Evolutionary conservation across 2,113 vertebrate genomes (phyloP), one percentile per base, ranked within the genome.

Genomic region (Pelodiscus sinensis): DNA sequence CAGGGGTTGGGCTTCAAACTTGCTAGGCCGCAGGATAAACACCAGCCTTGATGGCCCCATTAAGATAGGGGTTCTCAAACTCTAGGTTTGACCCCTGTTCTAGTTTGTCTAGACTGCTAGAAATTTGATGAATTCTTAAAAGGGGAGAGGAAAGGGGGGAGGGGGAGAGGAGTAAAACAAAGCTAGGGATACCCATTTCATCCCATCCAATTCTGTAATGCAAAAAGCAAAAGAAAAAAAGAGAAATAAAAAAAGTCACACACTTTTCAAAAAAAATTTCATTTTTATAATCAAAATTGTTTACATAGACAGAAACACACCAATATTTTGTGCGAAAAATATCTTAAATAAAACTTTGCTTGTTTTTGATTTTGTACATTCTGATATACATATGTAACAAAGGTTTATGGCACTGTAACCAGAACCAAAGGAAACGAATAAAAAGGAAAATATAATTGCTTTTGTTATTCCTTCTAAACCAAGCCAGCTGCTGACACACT

Each of bases 331-430:
- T 98, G 98, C 89, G 96, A 98, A 98, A 98, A 98, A 98, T 98
- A 97, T 98, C 97, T 98, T 98, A 98, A 98, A 98, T 98, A 98
- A 44, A 98, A 98, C 96, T 97, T 98, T 97, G 93, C 96, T 97
- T 62, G 82, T 90, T 95, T 86, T 95, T 89, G 19, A 90, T 97
- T 97, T 98, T 96, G 96, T 97, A 98, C 97, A 98, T 97, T 98
- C 98, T 97, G 97, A 98, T 97, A 98, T 98, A 98, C 96, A 98
- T 98, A 98, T 97, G 97, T 98, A 98, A 98, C 98, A 98, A 44
- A 98, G 97, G 96, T 97, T 98, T 98, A 98, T 98, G 98, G 98
- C 98, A 98, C 97, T 97, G 95, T 98, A 97, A 98, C 97, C 97
- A 98, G 97, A 98, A 97, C 97, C 94, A 94, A 97, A 95, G 96